Percentiles rank a stretch among this genome's conserved stretches.
These are phyloP conservation scores for Lamprotornis superbus DNA, from an alignment of 2,113 vertebrate species.

Conservation along the genomic window DNA sequence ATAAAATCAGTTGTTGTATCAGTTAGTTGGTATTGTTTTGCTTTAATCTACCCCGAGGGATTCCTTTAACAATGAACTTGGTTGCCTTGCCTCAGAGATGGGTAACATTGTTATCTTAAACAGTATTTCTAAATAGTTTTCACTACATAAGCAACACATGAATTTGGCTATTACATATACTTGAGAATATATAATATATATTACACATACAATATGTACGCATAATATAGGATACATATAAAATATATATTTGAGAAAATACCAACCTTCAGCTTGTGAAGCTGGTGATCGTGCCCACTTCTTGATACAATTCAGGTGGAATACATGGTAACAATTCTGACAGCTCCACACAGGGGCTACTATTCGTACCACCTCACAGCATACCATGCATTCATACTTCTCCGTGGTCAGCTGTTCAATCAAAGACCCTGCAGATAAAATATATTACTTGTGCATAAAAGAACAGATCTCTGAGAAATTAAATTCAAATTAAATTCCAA, in stretches of 20 bases:
- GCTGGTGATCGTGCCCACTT: constrained; percentile 97
- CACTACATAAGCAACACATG: not conserved
- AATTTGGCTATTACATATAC: not conserved
- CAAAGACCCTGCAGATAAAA: constrained; percentile 81
- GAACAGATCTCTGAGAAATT: not conserved
- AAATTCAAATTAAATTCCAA: not conserved
- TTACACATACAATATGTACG: not conserved
- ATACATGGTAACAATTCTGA: constrained; percentile 95
- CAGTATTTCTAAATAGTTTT: not conserved
- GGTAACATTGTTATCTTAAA: not conserved
- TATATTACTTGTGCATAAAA: not conserved
- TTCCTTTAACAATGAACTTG: rapidly evolving
- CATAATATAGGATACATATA: not conserved
- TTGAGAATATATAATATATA: not conserved
- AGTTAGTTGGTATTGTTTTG: not conserved
- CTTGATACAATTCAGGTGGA: constrained; percentile 96
- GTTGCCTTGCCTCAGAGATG: not conserved
- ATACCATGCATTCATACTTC: constrained; percentile 99
- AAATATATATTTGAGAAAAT: not conserved
- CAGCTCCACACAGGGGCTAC: constrained; percentile 95
- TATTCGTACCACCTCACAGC: constrained; percentile 89
- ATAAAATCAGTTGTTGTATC: not conserved
- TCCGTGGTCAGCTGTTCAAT: constrained; percentile 95
- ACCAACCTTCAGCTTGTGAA: constrained; percentile 90
- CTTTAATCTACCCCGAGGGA: not conserved